phyloP scores from a whole-genome alignment of 2,113 vertebrate species.

The Ploceus nigricollis region DNA sequence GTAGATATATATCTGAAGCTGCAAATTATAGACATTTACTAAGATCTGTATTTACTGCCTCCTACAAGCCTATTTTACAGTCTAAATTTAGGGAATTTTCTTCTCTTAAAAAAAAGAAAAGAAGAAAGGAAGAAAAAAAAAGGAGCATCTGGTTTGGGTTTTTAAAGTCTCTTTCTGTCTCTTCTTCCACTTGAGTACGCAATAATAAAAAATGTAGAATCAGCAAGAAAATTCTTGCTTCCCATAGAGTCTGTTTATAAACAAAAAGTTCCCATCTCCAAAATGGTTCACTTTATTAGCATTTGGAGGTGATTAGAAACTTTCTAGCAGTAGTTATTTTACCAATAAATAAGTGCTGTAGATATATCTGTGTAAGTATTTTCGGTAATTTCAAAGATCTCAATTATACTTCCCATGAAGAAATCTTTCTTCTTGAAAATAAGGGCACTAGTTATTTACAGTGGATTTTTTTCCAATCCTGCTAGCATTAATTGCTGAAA shows the following conservation, averaged over 20 bases:
- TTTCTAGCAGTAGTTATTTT: not conserved
- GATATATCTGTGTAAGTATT: not conserved
- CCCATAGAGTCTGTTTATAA: not conserved
- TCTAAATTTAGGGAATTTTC: constrained; percentile 21
- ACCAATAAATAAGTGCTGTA: not conserved
- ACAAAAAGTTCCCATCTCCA: not conserved
- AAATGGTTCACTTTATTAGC: not conserved
- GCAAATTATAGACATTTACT: constrained; percentile 16
- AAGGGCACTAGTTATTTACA: not conserved
- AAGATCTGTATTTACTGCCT: constrained; percentile 12
- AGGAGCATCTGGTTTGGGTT: not conserved
- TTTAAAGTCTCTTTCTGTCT: not conserved
- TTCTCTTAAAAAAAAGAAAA: not conserved
- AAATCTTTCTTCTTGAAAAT: not conserved
- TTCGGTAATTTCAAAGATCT: not conserved
- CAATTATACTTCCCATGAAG: not conserved
- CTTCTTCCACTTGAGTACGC: not conserved
- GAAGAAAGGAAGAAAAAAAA: not conserved
- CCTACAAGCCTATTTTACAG: not conserved
- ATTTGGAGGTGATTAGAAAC: not conserved
- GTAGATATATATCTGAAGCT: not conserved
- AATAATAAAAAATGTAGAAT: not conserved
- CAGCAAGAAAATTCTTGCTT: not conserved
- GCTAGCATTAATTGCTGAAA: not conserved
- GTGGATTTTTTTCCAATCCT: not conserved